A percentile compares a stretch with the other conserved stretches of the same genome.
These are phyloP conservation scores for Nomada flava DNA, from an alignment of 2,888 invertebrate species.

Conservation along the genomic window DNA sequence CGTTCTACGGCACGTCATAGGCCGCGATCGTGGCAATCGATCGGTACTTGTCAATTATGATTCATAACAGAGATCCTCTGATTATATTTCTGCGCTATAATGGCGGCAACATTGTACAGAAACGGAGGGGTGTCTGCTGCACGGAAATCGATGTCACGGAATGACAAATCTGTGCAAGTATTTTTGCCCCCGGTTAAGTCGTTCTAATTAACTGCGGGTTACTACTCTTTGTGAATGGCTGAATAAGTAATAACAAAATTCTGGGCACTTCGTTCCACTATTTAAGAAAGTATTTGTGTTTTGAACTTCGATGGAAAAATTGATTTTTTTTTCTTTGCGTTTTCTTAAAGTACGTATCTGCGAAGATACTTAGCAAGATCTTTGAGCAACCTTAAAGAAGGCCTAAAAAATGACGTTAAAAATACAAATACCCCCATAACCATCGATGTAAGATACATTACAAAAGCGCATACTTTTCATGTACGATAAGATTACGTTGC, in stretches of 20 bases:
- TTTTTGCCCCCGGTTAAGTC: neutral
- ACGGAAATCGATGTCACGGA: neutral
- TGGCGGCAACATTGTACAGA: constrained; percentile 22
- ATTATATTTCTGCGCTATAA: constrained; percentile 51
- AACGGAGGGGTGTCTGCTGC: neutral
- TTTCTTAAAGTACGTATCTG: too few species aligned
- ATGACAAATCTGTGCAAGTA: constrained; percentile 6
- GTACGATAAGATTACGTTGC: neutral
- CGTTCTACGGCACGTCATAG: constrained; percentile 20
- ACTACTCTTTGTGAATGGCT: too few species aligned
- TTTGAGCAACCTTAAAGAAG: too few species aligned
- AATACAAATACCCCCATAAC: too few species aligned
- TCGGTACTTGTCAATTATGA: constrained; percentile 40
- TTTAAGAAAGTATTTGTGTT: too few species aligned
- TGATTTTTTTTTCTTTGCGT: too few species aligned
- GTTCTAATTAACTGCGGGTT: neutral
- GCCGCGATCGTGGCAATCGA: constrained; percentile 28
- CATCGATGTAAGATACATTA: too few species aligned
- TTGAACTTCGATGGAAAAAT: too few species aligned
- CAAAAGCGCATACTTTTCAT: neutral
- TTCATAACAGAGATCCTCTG: constrained; percentile 56
- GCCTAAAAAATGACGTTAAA: too few species aligned
- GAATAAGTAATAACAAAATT: too few species aligned
- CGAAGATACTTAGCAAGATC: too few species aligned
- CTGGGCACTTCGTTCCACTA: too few species aligned